Base-by-base conservation (phyloP, 1,140 invertebrate species). In the Heterodera carotae region DNA sequence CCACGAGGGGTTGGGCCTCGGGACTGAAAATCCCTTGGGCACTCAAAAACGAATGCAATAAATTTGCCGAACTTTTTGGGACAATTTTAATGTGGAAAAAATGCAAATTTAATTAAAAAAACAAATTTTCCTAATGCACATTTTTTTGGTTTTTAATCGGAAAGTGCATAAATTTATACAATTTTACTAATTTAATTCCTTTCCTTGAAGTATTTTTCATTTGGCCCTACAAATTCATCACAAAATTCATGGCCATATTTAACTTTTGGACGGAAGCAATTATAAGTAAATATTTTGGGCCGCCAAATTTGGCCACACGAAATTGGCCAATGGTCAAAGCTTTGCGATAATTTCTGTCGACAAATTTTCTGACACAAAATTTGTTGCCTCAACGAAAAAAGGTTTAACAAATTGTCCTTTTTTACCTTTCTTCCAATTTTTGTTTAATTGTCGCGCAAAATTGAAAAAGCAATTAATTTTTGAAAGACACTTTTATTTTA, bases 281-380 rank as follows among this genome's bases (percentile, higher is more conserved):
- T 68, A 48, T n/a, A n/a, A n/a, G n/a, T n/a, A n/a, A n/a, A n/a
- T 68, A 36, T 68, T 48, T 68, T 68, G 66, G 66, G 66, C 12
- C 15, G 66, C 12, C 15, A 2, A 48, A 68, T 48, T 68, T 68
- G 66, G 18, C 66, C 43, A 15, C 43, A 48, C 34, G 22, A 15
- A 48, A 39, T 15, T 12, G 66, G 34, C n/a, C 43, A 18, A 36
- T 22, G 48, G 48, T n/a, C 48, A 56, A 56, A 43, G 48, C 15
- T 18, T 56, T 22, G 18, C 12, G 22, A 22, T 56, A 56, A 56
- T 56, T 43, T 43, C 39, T 43, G 39, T 43, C 39, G 12, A 43
- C 39, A 43, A 43, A 43, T 43, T 43, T 43, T 56, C 22, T 22
- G 48, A 18, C 12, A 15, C 22, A 22, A 56, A 56, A 56, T 56